Conservation (phyloP, 2,113 vertebrate genomes). For the Parus major region DNA sequence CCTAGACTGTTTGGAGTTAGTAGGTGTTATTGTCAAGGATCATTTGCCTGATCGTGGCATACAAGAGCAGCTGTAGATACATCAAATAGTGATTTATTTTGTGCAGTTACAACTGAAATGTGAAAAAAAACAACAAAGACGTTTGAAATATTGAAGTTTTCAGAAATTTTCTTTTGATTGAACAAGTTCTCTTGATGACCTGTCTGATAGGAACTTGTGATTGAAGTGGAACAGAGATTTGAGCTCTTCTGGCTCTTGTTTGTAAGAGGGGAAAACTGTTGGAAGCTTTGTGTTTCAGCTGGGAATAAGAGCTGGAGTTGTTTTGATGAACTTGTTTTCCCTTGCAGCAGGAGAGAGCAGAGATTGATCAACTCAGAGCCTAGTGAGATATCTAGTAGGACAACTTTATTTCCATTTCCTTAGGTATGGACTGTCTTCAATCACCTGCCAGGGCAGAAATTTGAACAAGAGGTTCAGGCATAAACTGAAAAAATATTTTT, state of each 20-base stretch:
- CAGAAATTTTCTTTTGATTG: background rate
- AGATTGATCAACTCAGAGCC: background rate
- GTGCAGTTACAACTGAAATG: background rate
- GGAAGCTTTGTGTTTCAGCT: background rate
- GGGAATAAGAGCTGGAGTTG: background rate
- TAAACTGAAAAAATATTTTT: background rate
- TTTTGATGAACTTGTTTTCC: background rate
- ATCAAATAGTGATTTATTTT: conserved; percentile 14
- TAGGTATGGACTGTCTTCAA: background rate
- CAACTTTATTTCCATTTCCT: background rate
- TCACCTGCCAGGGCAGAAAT: background rate
- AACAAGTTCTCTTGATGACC: background rate
- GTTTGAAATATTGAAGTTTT: background rate
- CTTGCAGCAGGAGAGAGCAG: background rate
- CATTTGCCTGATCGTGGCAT: background rate
- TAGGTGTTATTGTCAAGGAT: background rate
- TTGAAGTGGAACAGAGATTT: background rate
- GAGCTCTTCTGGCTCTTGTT: background rate
- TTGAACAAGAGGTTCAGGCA: background rate
- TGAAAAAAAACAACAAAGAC: background rate
- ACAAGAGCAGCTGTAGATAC: conserved; percentile 21
- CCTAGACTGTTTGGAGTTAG: background rate
- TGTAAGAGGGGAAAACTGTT: background rate
- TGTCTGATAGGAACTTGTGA: background rate
- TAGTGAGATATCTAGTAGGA: accelerated